These are phyloP conservation scores for Phoronis australis DNA, from an alignment of 2,888 invertebrate genomes.

Conservation along the genomic window DNA sequence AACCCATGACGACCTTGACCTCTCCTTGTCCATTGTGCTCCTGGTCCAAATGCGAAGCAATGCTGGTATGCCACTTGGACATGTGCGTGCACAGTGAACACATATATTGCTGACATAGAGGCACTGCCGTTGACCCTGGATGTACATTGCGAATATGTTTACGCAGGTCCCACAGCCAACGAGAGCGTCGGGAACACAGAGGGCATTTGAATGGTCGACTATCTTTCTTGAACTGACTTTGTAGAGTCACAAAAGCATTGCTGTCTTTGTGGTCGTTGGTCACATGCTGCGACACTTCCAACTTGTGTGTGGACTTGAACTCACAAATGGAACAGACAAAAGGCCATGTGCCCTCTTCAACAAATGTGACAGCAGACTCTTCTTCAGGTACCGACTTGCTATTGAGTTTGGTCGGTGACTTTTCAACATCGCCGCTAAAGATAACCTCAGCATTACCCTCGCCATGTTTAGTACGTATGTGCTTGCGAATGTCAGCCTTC, in stretches of 20 bases:
- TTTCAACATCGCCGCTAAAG: constrained; percentile 28
- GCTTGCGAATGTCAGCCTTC: constrained; percentile 95
- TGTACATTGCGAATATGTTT: constrained; percentile 70
- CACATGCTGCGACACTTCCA: constrained; percentile 7
- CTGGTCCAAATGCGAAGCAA: constrained; percentile 83
- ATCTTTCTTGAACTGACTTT: too few species aligned
- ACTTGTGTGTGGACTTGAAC: neutral
- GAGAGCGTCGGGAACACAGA: constrained; percentile 85
- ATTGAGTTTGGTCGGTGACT: too few species aligned
- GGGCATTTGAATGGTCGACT: constrained; percentile 82
- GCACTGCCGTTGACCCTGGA: too few species aligned
- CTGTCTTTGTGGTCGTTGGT: neutral
- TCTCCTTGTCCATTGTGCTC: neutral
- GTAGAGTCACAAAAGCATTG: too few species aligned
- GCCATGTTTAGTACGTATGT: constrained; percentile 64
- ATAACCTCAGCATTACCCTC: constrained; percentile 22
- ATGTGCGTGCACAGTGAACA: constrained; percentile 89
- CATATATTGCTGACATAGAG: constrained; percentile 77
- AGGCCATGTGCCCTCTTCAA: too few species aligned
- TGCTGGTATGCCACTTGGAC: constrained; percentile 96
- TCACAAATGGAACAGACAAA: neutral
- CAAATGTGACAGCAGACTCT: too few species aligned
- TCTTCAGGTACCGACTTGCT: too few species aligned
- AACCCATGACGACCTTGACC: neutral
- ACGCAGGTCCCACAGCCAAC: constrained; percentile 97